Percentiles rank a stretch among this genome's conserved stretches.
These are phyloP conservation scores for Ursus arctos DNA, from an alignment of 2,113 vertebrate species.

Conservation along the genomic window DNA sequence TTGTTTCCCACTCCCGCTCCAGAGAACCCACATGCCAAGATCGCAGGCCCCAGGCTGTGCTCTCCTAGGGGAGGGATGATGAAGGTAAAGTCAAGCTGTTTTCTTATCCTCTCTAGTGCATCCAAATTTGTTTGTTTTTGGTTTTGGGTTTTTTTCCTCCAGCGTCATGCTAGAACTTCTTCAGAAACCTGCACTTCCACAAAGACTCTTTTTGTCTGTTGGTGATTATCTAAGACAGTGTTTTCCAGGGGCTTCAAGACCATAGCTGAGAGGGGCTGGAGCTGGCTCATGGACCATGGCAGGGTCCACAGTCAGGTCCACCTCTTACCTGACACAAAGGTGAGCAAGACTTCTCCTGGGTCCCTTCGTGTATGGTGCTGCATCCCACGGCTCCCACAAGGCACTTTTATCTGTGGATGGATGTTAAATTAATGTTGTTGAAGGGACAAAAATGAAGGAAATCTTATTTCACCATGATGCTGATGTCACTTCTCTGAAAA, in stretches of 20 bases:
- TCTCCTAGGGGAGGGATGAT: not conserved
- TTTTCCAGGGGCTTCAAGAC: not conserved
- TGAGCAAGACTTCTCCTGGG: not conserved
- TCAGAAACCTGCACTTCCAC: not conserved
- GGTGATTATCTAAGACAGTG: not conserved
- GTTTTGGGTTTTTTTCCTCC: not conserved
- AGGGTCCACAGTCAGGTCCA: not conserved
- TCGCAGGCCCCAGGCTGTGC: not conserved
- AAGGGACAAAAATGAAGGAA: not conserved
- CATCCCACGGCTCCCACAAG: not conserved
- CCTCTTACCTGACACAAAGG: not conserved
- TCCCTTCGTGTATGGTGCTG: no score
- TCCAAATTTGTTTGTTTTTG: not conserved
- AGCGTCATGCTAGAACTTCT: not conserved
- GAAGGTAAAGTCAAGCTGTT: not conserved
- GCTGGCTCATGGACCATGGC: not conserved
- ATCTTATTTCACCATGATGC: not conserved
- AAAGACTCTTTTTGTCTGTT: not conserved
- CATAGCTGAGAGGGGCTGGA: not conserved
- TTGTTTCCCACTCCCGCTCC: not conserved
- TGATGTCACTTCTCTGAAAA: not conserved
- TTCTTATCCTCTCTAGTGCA: not conserved
- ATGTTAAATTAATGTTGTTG: no score
- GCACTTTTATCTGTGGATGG: not conserved
- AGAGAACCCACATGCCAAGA: not conserved